Evolutionary conservation across 2,113 vertebrate genomes (phyloP).

Genomic region (Excalfactoria chinensis): DNA sequence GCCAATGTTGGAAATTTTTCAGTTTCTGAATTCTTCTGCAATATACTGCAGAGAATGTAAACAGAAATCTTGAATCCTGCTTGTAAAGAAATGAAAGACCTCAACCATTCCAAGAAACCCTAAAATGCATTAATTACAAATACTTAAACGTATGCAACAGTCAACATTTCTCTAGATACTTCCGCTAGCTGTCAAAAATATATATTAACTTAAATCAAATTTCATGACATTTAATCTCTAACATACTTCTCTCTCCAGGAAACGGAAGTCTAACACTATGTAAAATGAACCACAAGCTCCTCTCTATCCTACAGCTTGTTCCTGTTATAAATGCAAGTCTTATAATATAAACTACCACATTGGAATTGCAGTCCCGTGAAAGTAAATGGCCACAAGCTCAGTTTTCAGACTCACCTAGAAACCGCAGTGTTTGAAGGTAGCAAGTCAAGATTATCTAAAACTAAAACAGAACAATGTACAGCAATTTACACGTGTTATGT

Average conservation of each 20-base stretch:
- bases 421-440: neutral
- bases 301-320: neutral
- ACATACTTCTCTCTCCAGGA: neutral
- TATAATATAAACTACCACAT: neutral
- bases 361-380: neutral
- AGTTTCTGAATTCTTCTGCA: neutral
- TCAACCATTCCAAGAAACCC: neutral
- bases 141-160: slow-evolving; percentile 17
- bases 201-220: neutral
- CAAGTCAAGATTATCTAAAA: neutral
- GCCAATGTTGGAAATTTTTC: neutral
- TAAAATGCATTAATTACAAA: slow-evolving; percentile 3
- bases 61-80: neutral
- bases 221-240: slow-evolving; percentile 3
- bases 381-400: neutral
- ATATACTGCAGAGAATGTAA: neutral
- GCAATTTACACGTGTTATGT: neutral
- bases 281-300: neutral
- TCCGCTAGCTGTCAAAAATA: slow-evolving; percentile 49
- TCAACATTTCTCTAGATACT: slow-evolving; percentile 21
- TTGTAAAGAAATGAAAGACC: neutral
- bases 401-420: neutral
- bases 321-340: neutral
- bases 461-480: neutral
- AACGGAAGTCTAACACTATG: neutral